Conservation (phyloP, 2,888 invertebrate genomes). For the Anagyrus pseudococci region DNA sequence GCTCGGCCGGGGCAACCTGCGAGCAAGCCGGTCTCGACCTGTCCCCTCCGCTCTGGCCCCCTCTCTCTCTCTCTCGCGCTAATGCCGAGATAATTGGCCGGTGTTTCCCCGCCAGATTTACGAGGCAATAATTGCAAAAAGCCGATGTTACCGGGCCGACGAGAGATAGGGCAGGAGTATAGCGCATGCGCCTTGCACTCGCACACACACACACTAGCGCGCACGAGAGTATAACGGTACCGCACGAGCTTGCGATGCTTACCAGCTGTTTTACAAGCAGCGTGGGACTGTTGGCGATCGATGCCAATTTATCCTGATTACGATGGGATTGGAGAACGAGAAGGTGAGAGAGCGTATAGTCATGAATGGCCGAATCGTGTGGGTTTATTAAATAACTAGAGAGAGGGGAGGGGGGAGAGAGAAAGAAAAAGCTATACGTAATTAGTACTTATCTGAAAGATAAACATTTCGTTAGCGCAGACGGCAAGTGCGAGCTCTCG, state of each 20-base stretch:
- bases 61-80: constrained; percentile 39
- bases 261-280: neutral
- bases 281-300: neutral
- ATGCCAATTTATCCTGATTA: neutral
- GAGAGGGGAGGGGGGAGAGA: too few relatives aligned
- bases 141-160: constrained; percentile 41
- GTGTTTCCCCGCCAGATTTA: constrained; percentile 46
- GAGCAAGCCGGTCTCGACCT: neutral
- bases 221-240: too few relatives aligned
- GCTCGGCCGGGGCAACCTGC: constrained; percentile 2
- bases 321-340: neutral
- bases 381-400: neutral
- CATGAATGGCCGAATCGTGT: neutral
- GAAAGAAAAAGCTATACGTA: neutral
- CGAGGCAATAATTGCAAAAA: constrained; percentile 51
- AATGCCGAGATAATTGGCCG: constrained; percentile 51
- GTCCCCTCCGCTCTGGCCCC: too few relatives aligned
- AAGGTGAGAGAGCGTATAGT: neutral
- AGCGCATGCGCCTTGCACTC: neutral
- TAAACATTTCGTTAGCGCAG: neutral
- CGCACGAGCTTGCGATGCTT: too few relatives aligned
- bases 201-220: too few relatives aligned
- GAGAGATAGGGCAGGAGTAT: neutral
- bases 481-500: neutral
- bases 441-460: neutral